A percentile compares a stretch with the other conserved stretches of the same genome.
Evolutionary conservation across 2,888 invertebrate species (phyloP).

Genomic region (Drosophila basisetae): DNA sequence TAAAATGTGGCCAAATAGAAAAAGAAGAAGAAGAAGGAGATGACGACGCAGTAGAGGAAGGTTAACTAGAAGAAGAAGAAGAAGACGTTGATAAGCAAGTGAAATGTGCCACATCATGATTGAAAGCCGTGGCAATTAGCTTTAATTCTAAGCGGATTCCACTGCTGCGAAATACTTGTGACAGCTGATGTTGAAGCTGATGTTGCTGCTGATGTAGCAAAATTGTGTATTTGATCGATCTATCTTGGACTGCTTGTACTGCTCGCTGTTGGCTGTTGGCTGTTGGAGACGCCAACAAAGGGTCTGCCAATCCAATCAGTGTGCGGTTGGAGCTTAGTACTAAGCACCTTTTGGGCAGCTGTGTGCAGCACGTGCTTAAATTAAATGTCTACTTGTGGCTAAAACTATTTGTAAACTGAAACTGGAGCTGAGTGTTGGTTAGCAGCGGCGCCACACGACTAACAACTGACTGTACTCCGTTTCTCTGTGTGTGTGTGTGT

Average conservation of each 20-base stretch:
- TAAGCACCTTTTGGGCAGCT: conserved; percentile 20
- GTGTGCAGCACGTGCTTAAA: conserved; percentile 49
- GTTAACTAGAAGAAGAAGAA: neutral
- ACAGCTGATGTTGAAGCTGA: conserved; percentile 29
- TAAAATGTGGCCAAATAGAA: conserved; percentile 12
- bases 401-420: conserved; percentile 10
- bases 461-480: conserved; percentile 10
- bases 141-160: conserved; percentile 76
- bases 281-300: conserved; percentile 17
- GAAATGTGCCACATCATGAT: conserved; percentile 68
- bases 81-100: neutral
- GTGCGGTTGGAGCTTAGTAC: conserved; percentile 37
- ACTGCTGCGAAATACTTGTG: conserved; percentile 25
- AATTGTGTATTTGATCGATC: conserved; percentile 51
- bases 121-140: conserved; percentile 74
- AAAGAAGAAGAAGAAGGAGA: neutral
- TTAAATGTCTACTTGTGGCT: neutral
- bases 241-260: conserved; percentile 25
- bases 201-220: conserved; percentile 59
- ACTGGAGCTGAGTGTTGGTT: neutral
- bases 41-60: too few species aligned
- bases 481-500: neutral
- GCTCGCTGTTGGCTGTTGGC: conserved; percentile 11
- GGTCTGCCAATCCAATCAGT: conserved; percentile 69
- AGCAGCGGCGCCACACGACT: neutral